A percentile compares a stretch with the other conserved stretches of the same genome.
Conservation (phyloP, 2,113 vertebrate genomes). For the Albula goreensis region DNA sequence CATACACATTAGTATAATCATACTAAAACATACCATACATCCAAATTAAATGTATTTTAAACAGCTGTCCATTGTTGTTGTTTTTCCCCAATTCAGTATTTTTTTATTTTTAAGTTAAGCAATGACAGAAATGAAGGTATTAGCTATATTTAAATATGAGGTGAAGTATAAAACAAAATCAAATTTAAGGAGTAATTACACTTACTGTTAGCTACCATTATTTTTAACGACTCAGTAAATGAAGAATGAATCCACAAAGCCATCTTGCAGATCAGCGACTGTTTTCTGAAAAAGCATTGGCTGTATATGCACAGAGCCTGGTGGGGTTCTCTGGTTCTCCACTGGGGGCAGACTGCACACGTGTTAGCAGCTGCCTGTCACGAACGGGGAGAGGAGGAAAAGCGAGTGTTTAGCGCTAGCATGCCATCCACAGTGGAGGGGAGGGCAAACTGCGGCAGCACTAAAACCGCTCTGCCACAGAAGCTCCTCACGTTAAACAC, state of each 20-base stretch:
- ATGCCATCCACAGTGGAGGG: neutral
- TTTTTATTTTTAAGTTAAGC: too few relatives aligned
- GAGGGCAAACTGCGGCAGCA: too few relatives aligned
- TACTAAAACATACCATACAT: neutral
- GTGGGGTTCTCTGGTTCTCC: slow-evolving; percentile 8
- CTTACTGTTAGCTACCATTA: neutral
- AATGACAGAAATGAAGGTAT: neutral
- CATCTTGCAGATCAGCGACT: neutral
- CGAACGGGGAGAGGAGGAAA: neutral
- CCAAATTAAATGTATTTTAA: neutral
- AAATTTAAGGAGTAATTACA: neutral
- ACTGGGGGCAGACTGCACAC: slow-evolving; percentile 40
- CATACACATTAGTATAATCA: neutral
- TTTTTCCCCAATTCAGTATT: too few relatives aligned
- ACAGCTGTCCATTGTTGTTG: neutral
- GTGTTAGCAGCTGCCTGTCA: neutral
- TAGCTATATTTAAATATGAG: neutral
- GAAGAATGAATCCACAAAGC: neutral
- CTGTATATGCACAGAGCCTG: neutral
- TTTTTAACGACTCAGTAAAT: neutral
- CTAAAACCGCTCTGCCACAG: neutral
- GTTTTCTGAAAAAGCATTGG: neutral
- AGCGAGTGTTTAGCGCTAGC: neutral
- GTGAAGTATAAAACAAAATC: neutral
- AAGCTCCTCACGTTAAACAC: neutral